phyloP scores from a whole-genome alignment of 2,113 vertebrate genomes.

The Merops nubicus region DNA sequence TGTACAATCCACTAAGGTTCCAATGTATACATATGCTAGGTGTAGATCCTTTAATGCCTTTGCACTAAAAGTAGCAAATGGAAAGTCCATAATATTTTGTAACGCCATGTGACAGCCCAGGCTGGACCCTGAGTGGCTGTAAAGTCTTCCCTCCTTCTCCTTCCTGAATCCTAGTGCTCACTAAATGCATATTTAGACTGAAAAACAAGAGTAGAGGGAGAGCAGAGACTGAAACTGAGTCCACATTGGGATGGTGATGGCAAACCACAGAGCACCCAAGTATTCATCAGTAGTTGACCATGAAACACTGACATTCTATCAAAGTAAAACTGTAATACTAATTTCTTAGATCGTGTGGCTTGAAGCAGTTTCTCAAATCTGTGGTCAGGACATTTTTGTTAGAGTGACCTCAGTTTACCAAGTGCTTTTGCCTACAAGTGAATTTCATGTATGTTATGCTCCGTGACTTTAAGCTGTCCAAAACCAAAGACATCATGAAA shows the following conservation, averaged over 20 bases:
- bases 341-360: background rate
- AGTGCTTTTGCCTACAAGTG: background rate
- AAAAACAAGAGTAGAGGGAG: background rate
- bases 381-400: background rate
- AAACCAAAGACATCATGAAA: background rate
- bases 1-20: background rate
- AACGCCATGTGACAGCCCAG: fast-evolving
- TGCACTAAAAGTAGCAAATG: background rate
- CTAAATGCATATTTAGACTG: background rate
- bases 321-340: background rate
- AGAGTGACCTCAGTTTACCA: background rate
- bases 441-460: background rate
- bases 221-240: background rate
- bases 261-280: background rate
- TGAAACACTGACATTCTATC: background rate
- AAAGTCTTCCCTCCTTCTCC: background rate
- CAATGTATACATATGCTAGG: no score
- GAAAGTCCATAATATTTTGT: background rate
- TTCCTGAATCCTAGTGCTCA: background rate
- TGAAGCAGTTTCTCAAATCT: background rate
- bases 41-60: background rate
- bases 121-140: background rate
- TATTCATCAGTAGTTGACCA: background rate
- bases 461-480: background rate
- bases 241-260: background rate